Evolutionary conservation across 2,888 invertebrate genomes (phyloP), one percentile per base, ranked within the genome.

Genomic region (Nomada hirtipes): DNA sequence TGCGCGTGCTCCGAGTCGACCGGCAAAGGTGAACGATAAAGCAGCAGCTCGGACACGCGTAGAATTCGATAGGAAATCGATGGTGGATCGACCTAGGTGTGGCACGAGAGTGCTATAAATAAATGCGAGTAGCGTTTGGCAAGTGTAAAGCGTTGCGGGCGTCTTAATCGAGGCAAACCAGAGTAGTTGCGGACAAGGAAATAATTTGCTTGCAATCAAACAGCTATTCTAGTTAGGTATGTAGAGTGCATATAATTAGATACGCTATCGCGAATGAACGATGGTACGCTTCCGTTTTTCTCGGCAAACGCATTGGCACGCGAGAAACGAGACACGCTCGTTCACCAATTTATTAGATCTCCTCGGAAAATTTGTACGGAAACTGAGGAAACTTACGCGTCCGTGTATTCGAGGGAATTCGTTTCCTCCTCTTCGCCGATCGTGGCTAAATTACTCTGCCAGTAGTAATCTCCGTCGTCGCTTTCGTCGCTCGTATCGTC

Each of bases 341-440:
- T 29, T 29, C 29, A 29, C 29, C 29, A 29, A 29, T 29, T 29
- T 29, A 29, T 4, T 29, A 29, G 0, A 7, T 29, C 29, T 7
- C 29, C 7, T 36, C 7, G 7, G 0, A 7, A 36, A 47, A 47
- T 47, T 47, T 47, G 13, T 3, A 47, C 47, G 11, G 4, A 15
- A 47, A 15, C 47, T 13, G n/a, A 4, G 10, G 29, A 68, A 67
- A 92, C 93, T 89, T 84, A 93, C 93, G 89, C 88, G 59, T 80
- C 88, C 18, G 87, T 84, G 75, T 92, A 93, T 84, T 93, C 93
- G 86, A 93, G 87, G 26, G 92, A 93, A 65, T 91, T 91, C 9
- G 86, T 92, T 81, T 96, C 96, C 89, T 96, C 96, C 84, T 96
- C 95, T 93, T 96, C 97, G 23, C 96, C 96, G 86, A 97, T 97